Evolutionary conservation across 2,113 vertebrate species (phyloP), one percentile per base, ranked within the genome.

Genomic region (Tonatia bakeri): DNA sequence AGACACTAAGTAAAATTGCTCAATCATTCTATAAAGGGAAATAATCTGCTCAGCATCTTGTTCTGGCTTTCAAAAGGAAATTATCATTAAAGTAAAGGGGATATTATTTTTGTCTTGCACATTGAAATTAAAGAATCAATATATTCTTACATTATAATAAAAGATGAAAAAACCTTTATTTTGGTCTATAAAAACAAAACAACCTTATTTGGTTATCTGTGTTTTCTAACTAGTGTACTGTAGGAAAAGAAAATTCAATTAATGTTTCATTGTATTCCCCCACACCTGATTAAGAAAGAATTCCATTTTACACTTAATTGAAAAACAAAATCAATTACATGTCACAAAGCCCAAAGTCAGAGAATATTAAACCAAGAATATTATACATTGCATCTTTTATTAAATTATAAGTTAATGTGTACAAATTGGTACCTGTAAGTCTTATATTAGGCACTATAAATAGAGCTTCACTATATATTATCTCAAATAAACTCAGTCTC

Each of bases 41-140:
- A 95, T 87, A 90, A 79, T 92, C 64, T 95, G 56, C 50, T 90
- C 38, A 90, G 26, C 26, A 56, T 90, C 64, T 84, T 95, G 7
- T 86, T 72, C 77, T 77, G 14, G 86, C n/a, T 91, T 93, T 70
- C 38, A 89, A 84, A 90, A 52, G 67, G 54, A 97, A 94, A 87
- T 70, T 33, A 43, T 76, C 61, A 80, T 97, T 95, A 77, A 97
- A 87, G 47, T 84, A 43, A 92, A 95, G 95, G 59, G 87, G 31
- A 96, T 79, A 91, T 69, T 54, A n/a, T 85, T 69, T 3, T 80
- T 97, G 77, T n/a, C 11, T 80, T 72, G 79, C 4, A 73, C 40
- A 88, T n/a, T 84, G 12, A 90, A 90, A 83, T 90, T 67, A 94
- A 77, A 92, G 28, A 89, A 93, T 67, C 50, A 75, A 84, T 94